Percentiles rank a stretch among this genome's conserved stretches.
phyloP scores from a whole-genome alignment of 2,797 vertebrate species.

The Hypotaenidia philippensis region DNA sequence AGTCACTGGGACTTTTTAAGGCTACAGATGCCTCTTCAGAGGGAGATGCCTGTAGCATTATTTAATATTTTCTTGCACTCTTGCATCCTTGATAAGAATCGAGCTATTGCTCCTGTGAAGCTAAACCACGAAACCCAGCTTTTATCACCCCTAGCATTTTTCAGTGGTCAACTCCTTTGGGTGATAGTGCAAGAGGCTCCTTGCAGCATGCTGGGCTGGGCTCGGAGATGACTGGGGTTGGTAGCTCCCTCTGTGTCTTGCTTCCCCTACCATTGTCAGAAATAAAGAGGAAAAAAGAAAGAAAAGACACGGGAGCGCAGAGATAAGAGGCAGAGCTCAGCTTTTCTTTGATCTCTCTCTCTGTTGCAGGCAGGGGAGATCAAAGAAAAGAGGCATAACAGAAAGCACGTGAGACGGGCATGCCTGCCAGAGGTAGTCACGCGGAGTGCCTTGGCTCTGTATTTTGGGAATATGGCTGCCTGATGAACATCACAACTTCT shows the following conservation, averaged over 20 bases:
- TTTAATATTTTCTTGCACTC: background rate
- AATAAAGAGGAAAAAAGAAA: slow-evolving; percentile 22
- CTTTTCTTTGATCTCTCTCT: slow-evolving; percentile 67
- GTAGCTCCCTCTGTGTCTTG: background rate
- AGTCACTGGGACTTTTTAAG: background rate
- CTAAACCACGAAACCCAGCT: background rate
- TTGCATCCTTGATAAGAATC: background rate
- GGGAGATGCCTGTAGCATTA: background rate
- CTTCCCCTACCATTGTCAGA: slow-evolving; percentile 23
- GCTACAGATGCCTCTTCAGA: background rate
- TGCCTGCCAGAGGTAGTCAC: background rate
- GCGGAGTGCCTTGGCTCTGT: background rate
- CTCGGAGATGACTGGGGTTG: background rate
- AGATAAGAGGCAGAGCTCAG: slow-evolving; percentile 63
- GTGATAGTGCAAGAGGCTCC: background rate
- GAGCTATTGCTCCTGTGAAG: background rate
- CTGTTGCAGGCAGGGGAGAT: slow-evolving; percentile 55
- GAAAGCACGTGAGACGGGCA: slow-evolving; percentile 51
- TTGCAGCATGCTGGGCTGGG: background rate
- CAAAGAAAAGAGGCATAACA: slow-evolving; percentile 64
- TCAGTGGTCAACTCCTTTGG: background rate
- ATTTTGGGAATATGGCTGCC: background rate
- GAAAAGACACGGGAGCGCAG: slow-evolving; percentile 14
- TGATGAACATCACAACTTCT: background rate
- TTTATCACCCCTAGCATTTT: background rate